Base-by-base conservation (phyloP, 2,888 invertebrate genomes). In the Caenorhabditis becei region DNA sequence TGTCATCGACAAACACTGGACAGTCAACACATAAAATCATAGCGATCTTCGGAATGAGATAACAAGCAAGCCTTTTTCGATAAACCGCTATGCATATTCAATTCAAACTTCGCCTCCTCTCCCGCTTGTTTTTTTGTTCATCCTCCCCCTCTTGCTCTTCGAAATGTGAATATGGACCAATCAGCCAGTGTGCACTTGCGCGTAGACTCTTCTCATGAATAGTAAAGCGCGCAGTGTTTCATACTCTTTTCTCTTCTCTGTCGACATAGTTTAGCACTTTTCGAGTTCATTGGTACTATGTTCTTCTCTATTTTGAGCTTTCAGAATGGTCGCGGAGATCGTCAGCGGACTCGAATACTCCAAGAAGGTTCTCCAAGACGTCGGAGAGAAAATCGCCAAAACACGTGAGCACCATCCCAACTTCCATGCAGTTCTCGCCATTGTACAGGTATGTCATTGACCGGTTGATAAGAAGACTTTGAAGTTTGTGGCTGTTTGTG, bases 401-500 rank as follows among this genome's bases (percentile, higher is more conserved):
- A 86, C 87, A 24, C 80, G 86, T 28, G 61, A 82, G 37, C 32
- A 77, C 14, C 89, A 94, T 72, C 93, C 94, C 1, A 92, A 93
- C 79, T 96, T 95, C 91, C 92, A 92, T 83, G 93, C 93, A 20
- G 94, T 95, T 16, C 93, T 98, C 84, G 95, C 96, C 24, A 97
- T 98, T 91, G 95, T 98, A 23, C 93, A 93, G 92, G 93, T 93
- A 88, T 59, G 53, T 28, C 11, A 65, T 26, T 28, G 18, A 54
- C 32, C 47, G 37, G 2, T 23, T 63, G 35, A 70, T 79, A 66
- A 62, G 28, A 66, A 37, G 8, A 28, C 14, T 2, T 49, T 20
- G 4, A 26, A 35, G 14, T 28, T n/a, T 58, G 44, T 47, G 18
- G n/a, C 14, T 14, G 14, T 53, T 5, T 58, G 8, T 18, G 14